Evolutionary conservation across 2,797 vertebrate genomes (phyloP).

Genomic region (Champsocephalus esox): DNA sequence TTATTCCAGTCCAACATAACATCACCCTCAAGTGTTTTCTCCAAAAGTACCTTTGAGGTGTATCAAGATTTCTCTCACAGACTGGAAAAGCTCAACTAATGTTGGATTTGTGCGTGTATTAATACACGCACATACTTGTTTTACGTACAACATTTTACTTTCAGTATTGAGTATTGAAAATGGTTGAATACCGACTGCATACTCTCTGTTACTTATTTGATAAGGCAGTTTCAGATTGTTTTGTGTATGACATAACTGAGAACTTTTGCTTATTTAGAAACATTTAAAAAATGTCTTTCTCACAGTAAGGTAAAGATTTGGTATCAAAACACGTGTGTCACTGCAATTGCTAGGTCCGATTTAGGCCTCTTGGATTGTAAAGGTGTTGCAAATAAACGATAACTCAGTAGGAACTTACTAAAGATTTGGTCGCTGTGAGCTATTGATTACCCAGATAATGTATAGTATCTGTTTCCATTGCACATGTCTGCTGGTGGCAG

Average conservation of each 20-base stretch:
- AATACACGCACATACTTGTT: not conserved
- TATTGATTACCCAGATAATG: conserved; percentile 8
- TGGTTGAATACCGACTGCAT: not conserved
- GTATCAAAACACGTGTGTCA: not conserved
- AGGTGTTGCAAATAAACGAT: not conserved
- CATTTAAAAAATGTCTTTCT: not conserved
- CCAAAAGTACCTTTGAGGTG: not conserved
- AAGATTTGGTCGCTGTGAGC: not conserved
- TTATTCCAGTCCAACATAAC: not conserved
- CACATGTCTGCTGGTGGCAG: not conserved
- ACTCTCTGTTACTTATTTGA: not conserved
- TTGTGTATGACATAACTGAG: not conserved
- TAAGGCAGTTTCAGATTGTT: not conserved
- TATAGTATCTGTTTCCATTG: conserved; percentile 4
- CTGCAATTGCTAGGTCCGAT: not conserved
- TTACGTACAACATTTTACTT: not conserved
- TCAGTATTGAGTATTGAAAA: not conserved
- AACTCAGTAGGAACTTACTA: not conserved
- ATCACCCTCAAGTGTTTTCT: not conserved
- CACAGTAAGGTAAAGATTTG: not conserved
- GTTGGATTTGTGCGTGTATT: not conserved
- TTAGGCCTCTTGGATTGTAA: not conserved
- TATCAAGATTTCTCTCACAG: not conserved
- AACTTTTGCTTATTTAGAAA: not conserved
- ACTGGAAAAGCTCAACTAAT: not conserved